These are phyloP conservation scores for Meleagris gallopavo DNA, from an alignment of 2,113 vertebrate species.

Conservation along the genomic window DNA sequence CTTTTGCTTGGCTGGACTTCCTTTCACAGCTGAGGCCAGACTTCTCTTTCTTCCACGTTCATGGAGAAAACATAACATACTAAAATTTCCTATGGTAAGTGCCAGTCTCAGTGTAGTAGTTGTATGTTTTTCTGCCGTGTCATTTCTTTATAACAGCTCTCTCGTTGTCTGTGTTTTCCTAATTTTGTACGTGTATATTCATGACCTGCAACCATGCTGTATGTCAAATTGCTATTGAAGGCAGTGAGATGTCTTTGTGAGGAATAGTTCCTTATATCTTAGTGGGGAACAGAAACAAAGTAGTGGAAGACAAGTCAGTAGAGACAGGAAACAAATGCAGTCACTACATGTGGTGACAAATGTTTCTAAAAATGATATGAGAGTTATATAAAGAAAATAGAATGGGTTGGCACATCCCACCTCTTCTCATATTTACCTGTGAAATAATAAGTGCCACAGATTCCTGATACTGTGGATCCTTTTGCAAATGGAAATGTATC, in stretches of 20 bases:
- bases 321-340: neutral
- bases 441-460: neutral
- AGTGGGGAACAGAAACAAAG: neutral
- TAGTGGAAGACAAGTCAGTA: neutral
- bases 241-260: neutral
- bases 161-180: neutral
- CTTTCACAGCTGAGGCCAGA: neutral
- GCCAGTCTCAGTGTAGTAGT: neutral
- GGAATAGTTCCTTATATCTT: neutral
- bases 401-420: neutral
- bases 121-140: neutral
- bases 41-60: neutral
- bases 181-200: neutral
- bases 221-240: neutral
- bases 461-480: neutral
- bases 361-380: neutral
- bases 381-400: conserved; percentile 7
- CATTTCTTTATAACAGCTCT: neutral
- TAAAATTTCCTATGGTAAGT: conserved; percentile 6
- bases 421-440: neutral
- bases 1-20: neutral
- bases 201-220: neutral
- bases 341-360: neutral
- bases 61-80: neutral
- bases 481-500: neutral